Percentiles rank a stretch among this genome's conserved stretches.
phyloP scores from a whole-genome alignment of 2,797 vertebrate species.

The Micromesistius poutassou region DNA sequence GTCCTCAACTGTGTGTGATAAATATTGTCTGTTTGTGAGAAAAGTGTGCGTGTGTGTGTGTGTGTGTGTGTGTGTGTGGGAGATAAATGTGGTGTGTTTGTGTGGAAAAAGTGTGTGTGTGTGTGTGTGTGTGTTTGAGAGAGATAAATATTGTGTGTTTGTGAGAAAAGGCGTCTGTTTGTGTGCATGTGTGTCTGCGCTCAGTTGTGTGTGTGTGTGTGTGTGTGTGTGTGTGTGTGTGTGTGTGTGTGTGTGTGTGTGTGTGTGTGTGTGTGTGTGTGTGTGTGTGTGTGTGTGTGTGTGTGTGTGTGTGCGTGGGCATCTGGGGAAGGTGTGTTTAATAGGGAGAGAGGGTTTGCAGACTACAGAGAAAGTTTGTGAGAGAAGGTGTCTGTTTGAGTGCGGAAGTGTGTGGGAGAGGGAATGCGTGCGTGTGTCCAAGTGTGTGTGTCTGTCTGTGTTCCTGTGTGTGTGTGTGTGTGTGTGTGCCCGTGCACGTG shows the following conservation, averaged over 20 bases:
- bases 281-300: conserved; percentile 29
- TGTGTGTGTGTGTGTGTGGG: conserved; percentile 28
- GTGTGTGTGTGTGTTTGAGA: too few species aligned
- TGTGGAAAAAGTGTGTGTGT: too few species aligned
- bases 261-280: conserved; percentile 21
- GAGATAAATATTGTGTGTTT: too few species aligned
- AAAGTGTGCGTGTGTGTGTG: conserved; percentile 31
- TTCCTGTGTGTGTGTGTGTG: too few species aligned
- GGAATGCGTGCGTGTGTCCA: background rate
- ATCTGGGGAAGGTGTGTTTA: conserved; percentile 15
- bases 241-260: conserved; percentile 26
- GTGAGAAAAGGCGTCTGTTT: conserved; percentile 5
- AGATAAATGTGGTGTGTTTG: too few species aligned
- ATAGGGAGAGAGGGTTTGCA: background rate
- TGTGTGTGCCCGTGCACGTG: background rate
- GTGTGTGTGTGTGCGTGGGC: conserved; percentile 30
- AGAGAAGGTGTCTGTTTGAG: conserved; percentile 6
- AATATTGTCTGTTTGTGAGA: background rate
- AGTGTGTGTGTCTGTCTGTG: background rate
- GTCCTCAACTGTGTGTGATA: conserved; percentile 28
- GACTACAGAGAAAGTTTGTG: background rate
- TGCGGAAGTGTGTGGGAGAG: conserved; percentile 8
- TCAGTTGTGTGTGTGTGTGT: background rate
- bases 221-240: conserved; percentile 31
- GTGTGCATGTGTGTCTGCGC: conserved; percentile 34